Base-by-base conservation (phyloP, 2,888 invertebrate genomes). In the Tenthredo mesomela region DNA sequence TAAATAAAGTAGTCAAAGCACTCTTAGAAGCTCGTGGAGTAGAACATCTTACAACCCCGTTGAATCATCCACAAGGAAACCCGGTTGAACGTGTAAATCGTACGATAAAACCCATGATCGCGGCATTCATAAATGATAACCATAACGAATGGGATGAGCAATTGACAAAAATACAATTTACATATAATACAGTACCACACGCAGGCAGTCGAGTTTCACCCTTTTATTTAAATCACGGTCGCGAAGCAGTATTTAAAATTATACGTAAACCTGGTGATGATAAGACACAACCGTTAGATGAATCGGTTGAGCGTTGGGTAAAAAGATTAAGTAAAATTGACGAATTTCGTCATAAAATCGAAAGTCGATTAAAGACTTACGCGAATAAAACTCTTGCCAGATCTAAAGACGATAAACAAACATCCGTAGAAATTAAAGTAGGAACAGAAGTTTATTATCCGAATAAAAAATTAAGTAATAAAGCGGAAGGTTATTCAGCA, bases 391-490 rank as follows among this genome's bases (percentile, higher is more conserved):
- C 67, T 18, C 85, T 85, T 82, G 83, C 84, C 50, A 82, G 47
- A 75, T 54, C 82, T 40, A 77, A 86, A 40, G 12, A 25, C 4
- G 21, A 84, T 50, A 82, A 61, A 5, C 29, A 37, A 12, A 21
- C 75, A 10, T 15, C 33, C 25, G 65, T 86, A 15, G 65, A 85
- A n/a, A 83, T 86, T 5, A 85, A 78, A 43, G 12, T 54, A 29
- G 86, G 86, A 15, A 82, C 71, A 3, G 84, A 85, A 58, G 86
- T 86, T 1, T 86, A 84, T 47, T 85, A 85, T 2, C 85, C 86
- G 0, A 86, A 86, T n/a, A 85, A 86, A 43, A 86, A 86, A 29
- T 37, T 86, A 0, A 86, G 85, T 9, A 86, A 86, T 12, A 86
- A 86, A 78, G 61, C 86, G 12, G 85, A 86, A 29, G 86, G 86